Conservation (phyloP, 2,888 invertebrate species). For the Drepanosiphum platanoidis region DNA sequence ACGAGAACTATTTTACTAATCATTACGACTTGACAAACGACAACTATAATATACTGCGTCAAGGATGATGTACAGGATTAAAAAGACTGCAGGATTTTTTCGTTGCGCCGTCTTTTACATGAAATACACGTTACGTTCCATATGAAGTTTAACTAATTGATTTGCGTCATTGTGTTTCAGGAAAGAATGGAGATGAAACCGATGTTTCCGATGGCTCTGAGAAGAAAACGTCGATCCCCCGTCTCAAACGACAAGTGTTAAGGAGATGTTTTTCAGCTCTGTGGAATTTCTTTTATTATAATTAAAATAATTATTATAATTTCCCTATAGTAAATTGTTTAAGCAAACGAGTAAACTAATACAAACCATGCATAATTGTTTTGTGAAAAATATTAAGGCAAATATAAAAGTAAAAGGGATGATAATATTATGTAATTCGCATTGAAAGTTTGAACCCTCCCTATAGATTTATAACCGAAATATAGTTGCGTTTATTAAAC, state of each 20-base stretch:
- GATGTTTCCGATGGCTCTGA: constrained; percentile 8
- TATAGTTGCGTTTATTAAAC: constrained; percentile 33
- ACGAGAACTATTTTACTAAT: too few relatives aligned
- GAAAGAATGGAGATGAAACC: constrained; percentile 54
- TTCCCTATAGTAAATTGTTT: constrained; percentile 55
- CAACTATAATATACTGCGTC: too few relatives aligned
- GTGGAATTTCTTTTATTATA: constrained; percentile 48
- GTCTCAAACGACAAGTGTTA: constrained; percentile 37
- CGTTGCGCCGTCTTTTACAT: too few relatives aligned
- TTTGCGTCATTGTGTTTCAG: constrained; percentile 28
- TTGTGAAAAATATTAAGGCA: constrained; percentile 4
- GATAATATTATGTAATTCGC: constrained; percentile 14
- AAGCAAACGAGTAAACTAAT: constrained; percentile 40
- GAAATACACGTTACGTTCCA: too few relatives aligned
- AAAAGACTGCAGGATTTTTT: too few relatives aligned
- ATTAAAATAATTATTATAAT: constrained; percentile 47
- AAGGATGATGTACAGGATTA: too few relatives aligned
- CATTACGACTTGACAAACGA: too few relatives aligned
- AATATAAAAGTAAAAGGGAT: constrained; percentile 16
- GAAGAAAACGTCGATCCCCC: constrained; percentile 58
- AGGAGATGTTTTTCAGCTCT: constrained; percentile 26
- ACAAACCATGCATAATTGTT: constrained; percentile 5
- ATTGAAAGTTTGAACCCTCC: constrained; percentile 6
- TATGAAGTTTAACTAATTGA: too few relatives aligned
- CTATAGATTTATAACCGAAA: constrained; percentile 31